Percentiles rank a stretch among this genome's conserved stretches.
These are phyloP conservation scores for Acrocephalus scirpaceus DNA, from an alignment of 2,797 vertebrate genomes.

Conservation along the genomic window DNA sequence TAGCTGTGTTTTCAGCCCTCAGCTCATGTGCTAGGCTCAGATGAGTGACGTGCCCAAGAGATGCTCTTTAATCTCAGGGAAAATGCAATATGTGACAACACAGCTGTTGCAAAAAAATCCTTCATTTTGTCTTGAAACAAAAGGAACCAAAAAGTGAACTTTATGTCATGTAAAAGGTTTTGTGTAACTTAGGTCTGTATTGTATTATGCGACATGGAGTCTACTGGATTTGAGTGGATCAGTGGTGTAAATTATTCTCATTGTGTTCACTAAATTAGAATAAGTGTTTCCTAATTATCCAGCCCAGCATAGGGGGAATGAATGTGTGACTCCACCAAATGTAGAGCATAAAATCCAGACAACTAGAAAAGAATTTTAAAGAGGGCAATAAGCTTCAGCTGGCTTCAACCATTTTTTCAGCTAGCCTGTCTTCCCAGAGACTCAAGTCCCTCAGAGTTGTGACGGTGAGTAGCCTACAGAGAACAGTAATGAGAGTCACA, in stretches of 20 bases:
- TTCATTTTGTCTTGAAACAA: background rate
- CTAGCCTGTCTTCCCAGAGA: background rate
- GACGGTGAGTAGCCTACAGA: background rate
- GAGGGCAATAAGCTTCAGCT: background rate
- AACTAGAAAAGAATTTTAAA: background rate
- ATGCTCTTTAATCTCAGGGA: background rate
- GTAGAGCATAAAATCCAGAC: background rate
- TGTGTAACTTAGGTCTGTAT: background rate
- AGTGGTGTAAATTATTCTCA: background rate
- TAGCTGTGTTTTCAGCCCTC: background rate
- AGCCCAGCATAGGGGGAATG: background rate
- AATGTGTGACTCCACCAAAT: background rate
- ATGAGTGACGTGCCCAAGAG: no score
- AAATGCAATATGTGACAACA: background rate
- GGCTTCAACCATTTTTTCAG: background rate
- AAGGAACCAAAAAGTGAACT: background rate
- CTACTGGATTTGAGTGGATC: background rate
- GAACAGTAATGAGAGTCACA: background rate
- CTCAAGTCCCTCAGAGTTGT: no score
- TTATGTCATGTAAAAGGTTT: background rate
- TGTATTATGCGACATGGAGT: background rate
- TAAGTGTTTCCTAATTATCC: background rate
- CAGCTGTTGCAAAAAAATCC: background rate
- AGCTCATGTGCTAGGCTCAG: background rate
- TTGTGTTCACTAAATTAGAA: background rate